Evolutionary conservation across 1,140 invertebrate species (phyloP).

Genomic region (Hestina assimilis): DNA sequence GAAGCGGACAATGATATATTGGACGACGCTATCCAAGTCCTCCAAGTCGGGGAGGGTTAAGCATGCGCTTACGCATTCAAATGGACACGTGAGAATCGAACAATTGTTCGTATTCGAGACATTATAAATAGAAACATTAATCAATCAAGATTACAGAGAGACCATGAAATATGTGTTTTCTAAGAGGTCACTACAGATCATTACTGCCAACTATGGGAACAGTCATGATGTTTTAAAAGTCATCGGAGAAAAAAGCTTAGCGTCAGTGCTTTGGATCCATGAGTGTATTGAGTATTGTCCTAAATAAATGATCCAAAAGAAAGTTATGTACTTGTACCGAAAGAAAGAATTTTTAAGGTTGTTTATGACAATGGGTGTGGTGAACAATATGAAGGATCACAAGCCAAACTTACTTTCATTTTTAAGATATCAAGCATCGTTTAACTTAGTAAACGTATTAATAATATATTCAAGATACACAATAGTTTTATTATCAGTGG

Average conservation of each 20-base stretch:
- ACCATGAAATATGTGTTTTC: slow-evolving; percentile 39
- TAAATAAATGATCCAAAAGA: background rate
- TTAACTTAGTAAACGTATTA: no score
- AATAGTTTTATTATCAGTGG: no score
- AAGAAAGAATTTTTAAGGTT: no score
- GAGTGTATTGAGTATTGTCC: background rate
- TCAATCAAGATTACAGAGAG: slow-evolving; percentile 44
- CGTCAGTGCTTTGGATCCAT: background rate
- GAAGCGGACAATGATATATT: slow-evolving; percentile 11
- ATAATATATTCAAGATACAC: no score
- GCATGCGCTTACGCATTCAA: slow-evolving; percentile 15
- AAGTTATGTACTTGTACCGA: no score
- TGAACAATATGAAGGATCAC: no score
- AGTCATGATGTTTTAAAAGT: slow-evolving; percentile 12
- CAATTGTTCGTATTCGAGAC: slow-evolving; percentile 29
- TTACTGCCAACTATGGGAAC: slow-evolving; percentile 31
- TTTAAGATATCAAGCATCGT: no score
- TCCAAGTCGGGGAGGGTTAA: slow-evolving; percentile 1
- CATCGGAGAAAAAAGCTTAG: slow-evolving; percentile 5
- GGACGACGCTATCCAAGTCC: slow-evolving; percentile 6
- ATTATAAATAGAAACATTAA: slow-evolving; percentile 44
- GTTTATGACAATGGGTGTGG: no score
- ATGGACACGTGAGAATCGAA: slow-evolving; percentile 28
- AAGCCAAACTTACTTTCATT: no score
- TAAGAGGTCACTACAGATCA: slow-evolving; percentile 37